Conservation (phyloP, 2,888 invertebrate genomes). For the Alentia gelatinosa region DNA sequence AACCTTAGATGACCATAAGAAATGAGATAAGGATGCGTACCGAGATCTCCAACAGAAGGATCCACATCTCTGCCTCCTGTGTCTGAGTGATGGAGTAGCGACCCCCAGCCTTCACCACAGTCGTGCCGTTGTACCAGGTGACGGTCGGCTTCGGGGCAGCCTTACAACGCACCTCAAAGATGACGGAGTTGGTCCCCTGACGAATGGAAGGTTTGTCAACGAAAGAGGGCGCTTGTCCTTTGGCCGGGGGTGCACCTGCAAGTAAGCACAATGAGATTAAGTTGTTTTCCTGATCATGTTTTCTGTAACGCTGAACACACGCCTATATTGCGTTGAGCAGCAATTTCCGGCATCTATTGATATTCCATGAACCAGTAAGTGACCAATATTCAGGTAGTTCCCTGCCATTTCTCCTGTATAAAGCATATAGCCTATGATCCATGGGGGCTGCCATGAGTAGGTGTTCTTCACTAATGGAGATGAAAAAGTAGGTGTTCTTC, state of each 20-base stretch:
- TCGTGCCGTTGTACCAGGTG: conserved; percentile 96
- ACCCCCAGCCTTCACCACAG: conserved; percentile 89
- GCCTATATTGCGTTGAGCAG: no score
- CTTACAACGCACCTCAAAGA: conserved; percentile 79
- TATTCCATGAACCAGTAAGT: no score
- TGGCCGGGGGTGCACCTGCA: not conserved
- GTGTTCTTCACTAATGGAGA: no score
- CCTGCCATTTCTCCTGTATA: no score
- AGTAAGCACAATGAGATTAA: not conserved
- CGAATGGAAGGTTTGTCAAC: conserved; percentile 97
- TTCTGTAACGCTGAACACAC: no score
- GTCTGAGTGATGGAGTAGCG: conserved; percentile 90
- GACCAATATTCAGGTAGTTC: no score
- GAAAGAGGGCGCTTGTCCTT: conserved; percentile 90
- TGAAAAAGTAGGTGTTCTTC: no score
- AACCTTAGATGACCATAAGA: not conserved
- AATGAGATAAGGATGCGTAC: conserved; percentile 81
- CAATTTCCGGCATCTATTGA: no score
- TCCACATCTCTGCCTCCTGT: conserved; percentile 90
- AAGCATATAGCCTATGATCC: no score
- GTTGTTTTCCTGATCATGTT: not conserved
- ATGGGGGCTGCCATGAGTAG: no score
- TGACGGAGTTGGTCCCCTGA: conserved; percentile 46
- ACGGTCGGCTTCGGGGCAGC: conserved; percentile 97
- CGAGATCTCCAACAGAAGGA: conserved; percentile 91